Conservation (phyloP, 2,888 invertebrate species). For the Mystacides longicornis region DNA sequence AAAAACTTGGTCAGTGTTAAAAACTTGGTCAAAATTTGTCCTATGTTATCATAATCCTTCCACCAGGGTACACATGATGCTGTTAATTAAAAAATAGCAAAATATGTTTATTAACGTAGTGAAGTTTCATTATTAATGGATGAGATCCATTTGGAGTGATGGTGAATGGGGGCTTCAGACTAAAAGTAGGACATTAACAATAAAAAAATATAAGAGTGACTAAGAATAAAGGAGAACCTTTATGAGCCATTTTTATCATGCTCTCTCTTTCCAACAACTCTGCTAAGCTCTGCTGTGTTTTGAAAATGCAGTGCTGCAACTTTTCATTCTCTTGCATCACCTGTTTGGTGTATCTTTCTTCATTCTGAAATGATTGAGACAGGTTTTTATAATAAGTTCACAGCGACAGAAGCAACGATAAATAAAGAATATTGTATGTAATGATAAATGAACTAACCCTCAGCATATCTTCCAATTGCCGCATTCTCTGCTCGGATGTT, state of each 20-base stretch:
- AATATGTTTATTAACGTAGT: too few relatives aligned
- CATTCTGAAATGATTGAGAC: conserved; percentile 34
- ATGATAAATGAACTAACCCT: conserved; percentile 31
- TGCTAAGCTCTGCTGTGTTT: conserved; percentile 42
- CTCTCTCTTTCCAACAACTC: conserved; percentile 40
- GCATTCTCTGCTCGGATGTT: conserved; percentile 50
- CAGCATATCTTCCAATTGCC: conserved; percentile 53
- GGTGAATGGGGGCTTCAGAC: too few relatives aligned
- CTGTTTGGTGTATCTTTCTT: conserved; percentile 44
- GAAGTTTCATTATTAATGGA: too few relatives aligned
- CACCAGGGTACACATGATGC: too few relatives aligned
- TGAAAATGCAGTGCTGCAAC: conserved; percentile 45
- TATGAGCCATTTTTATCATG: conserved; percentile 3
- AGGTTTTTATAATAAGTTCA: neutral
- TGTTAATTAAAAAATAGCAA: too few relatives aligned
- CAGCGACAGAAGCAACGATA: neutral
- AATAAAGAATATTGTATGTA: neutral
- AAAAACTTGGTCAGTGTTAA: too few relatives aligned
- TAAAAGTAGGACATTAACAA: too few relatives aligned
- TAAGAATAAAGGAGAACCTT: conserved; percentile 12
- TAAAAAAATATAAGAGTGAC: too few relatives aligned
- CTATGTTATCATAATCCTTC: too few relatives aligned
- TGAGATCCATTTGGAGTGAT: too few relatives aligned
- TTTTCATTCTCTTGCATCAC: conserved; percentile 42
- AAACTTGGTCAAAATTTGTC: too few relatives aligned